A percentile compares a stretch with the other conserved stretches of the same genome.
These are phyloP conservation scores for Odocoileus virginianus DNA, from an alignment of 2,113 vertebrate species.

Conservation along the genomic window DNA sequence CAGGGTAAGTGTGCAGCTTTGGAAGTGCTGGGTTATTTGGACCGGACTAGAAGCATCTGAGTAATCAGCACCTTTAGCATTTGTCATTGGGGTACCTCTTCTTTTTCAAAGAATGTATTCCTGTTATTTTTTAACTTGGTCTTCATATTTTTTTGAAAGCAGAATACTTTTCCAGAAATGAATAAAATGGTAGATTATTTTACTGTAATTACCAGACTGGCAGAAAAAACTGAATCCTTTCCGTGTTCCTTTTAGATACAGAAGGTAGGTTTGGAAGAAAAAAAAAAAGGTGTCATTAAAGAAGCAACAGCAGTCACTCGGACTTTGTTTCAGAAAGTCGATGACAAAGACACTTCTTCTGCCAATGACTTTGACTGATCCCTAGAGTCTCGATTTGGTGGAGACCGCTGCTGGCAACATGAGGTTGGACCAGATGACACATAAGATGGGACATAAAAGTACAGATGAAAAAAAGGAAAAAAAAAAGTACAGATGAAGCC, in stretches of 20 bases:
- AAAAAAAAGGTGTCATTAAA: background rate
- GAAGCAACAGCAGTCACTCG: background rate
- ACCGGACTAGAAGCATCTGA: background rate
- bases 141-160: background rate
- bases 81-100: background rate
- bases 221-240: background rate
- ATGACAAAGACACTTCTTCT: background rate
- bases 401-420: background rate
- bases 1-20: background rate
- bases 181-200: background rate
- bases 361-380: conserved; percentile 16
- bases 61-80: background rate
- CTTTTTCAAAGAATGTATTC: background rate
- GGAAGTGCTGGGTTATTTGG: background rate
- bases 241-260: background rate
- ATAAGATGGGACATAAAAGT: conserved; percentile 6
- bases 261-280: background rate
- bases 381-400: background rate
- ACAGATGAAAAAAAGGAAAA: background rate
- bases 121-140: background rate
- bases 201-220: background rate
- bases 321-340: background rate
- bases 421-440: background rate
- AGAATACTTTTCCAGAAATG: background rate
- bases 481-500: background rate